These are phyloP conservation scores for Coenonympha arcania DNA, from an alignment of 2,888 invertebrate species.

Conservation along the genomic window DNA sequence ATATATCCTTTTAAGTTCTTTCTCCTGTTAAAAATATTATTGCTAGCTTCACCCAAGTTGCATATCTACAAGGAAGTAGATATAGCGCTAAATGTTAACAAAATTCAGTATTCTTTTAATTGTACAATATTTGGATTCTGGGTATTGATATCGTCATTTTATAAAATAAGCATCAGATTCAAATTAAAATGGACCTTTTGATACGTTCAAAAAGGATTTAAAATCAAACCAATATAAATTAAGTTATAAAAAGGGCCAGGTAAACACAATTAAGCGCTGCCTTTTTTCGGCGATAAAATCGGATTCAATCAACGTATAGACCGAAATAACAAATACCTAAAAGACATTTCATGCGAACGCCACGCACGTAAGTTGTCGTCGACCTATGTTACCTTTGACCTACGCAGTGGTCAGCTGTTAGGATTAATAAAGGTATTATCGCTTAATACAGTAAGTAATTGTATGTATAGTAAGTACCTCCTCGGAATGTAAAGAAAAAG, in stretches of 20 bases:
- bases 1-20: neutral
- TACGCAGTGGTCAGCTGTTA: neutral
- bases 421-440: neutral
- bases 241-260: neutral
- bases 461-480: too few species aligned
- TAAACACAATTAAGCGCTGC: neutral
- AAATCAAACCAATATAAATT: neutral
- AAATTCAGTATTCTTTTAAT: too few species aligned
- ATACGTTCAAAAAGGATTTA: too few species aligned
- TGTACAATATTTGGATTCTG: too few species aligned
- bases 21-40: too few species aligned
- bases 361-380: constrained; percentile 10
- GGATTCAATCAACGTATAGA: constrained; percentile 9
- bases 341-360: constrained; percentile 15
- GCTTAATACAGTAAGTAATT: neutral
- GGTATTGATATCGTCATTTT: too few species aligned
- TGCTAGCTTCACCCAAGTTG: too few species aligned
- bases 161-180: too few species aligned
- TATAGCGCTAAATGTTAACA: too few species aligned
- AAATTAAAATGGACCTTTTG: too few species aligned
- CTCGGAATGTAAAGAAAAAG: too few species aligned
- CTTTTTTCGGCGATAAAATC: constrained; percentile 3
- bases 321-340: constrained; percentile 5
- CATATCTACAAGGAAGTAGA: too few species aligned
- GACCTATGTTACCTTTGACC: constrained; percentile 17